Evolutionary conservation across 1,140 invertebrate species (phyloP).

Genomic region (Drosophila subobscura): DNA sequence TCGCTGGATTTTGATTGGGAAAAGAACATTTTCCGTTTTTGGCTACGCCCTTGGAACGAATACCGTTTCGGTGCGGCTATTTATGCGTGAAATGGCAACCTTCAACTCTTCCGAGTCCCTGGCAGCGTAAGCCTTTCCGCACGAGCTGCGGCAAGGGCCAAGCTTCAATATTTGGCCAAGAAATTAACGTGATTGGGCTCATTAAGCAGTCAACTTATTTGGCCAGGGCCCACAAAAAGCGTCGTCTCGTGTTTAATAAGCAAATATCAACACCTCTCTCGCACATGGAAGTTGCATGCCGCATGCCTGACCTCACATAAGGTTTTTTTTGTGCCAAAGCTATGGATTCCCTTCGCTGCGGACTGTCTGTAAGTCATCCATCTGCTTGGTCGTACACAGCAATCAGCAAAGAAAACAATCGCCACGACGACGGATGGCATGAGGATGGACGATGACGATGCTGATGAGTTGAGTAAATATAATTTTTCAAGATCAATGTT

Average conservation of each 20-base stretch:
- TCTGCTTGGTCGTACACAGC: conserved; percentile 62
- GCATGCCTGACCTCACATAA: conserved; percentile 23
- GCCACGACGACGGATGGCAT: conserved; percentile 32
- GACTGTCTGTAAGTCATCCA: conserved; percentile 28
- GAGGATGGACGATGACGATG: conserved; percentile 52
- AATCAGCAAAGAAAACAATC: conserved; percentile 79
- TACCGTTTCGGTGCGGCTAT: conserved; percentile 39
- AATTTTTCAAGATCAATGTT: conserved; percentile 81
- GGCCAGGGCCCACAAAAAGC: conserved; percentile 54
- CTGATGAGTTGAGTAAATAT: conserved; percentile 79
- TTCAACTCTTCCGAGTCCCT: background rate
- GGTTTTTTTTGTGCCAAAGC: conserved; percentile 5
- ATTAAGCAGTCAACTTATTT: conserved; percentile 69
- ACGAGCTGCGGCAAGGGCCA: conserved; percentile 39
- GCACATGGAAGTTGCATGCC: conserved; percentile 19
- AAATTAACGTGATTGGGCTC: conserved; percentile 80
- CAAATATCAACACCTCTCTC: conserved; percentile 72
- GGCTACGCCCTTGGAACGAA: conserved; percentile 69
- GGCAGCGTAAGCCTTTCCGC: conserved; percentile 36
- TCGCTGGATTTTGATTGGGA: conserved; percentile 58
- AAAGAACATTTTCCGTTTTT: conserved; percentile 24
- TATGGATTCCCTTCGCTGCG: background rate
- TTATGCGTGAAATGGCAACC: conserved; percentile 49
- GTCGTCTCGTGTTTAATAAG: conserved; percentile 69
- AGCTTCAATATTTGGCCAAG: conserved; percentile 55